Evolutionary conservation across 1,140 invertebrate species (phyloP).

Genomic region (Phymorhynchus buccinoides): DNA sequence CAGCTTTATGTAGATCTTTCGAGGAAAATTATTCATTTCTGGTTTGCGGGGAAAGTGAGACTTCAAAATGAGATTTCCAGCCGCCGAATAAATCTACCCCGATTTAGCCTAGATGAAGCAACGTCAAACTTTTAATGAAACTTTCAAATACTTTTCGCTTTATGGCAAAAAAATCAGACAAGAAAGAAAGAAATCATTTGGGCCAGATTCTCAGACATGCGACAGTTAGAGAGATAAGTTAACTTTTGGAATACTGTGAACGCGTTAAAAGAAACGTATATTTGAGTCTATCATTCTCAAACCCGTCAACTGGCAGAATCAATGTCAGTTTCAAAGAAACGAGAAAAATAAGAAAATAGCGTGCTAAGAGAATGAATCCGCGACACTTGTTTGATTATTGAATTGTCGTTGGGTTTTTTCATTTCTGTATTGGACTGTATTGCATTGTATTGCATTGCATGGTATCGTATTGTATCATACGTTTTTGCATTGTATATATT

Average conservation of each 20-base stretch:
- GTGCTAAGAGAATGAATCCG: background rate
- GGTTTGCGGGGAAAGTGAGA: background rate
- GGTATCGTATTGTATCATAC: too few relatives aligned
- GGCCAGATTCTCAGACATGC: background rate
- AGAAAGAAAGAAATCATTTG: background rate
- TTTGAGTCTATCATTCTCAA: too few relatives aligned
- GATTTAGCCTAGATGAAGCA: background rate
- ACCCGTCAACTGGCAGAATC: too few relatives aligned
- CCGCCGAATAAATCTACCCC: background rate
- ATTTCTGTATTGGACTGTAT: too few relatives aligned
- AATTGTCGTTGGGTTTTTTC: background rate
- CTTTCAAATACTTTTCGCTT: background rate
- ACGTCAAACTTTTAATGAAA: constrained; percentile 4
- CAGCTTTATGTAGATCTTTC: background rate
- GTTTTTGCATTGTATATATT: too few relatives aligned
- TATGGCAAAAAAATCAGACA: background rate
- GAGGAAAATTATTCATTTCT: constrained; percentile 11
- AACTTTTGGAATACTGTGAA: background rate
- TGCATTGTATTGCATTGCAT: too few relatives aligned
- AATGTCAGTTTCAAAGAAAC: too few relatives aligned
- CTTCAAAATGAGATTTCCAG: background rate
- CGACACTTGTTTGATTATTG: background rate
- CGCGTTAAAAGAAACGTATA: background rate
- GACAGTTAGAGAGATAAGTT: background rate
- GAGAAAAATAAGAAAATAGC: too few relatives aligned